phyloP scores from a whole-genome alignment of 2,113 vertebrate species.

The Picathartes gymnocephalus region DNA sequence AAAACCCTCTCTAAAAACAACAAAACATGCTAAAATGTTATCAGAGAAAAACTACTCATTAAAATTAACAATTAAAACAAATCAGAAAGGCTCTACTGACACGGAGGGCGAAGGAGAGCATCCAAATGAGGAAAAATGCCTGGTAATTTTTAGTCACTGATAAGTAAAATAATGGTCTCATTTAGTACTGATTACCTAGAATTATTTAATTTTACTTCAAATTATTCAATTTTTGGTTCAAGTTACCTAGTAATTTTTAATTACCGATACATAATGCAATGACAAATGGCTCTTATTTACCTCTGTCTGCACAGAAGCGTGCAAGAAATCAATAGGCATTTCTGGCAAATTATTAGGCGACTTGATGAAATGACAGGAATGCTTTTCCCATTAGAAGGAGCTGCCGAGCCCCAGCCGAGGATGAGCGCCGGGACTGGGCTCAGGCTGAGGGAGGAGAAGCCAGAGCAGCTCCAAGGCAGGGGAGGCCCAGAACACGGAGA shows the following conservation, averaged over 20 bases:
- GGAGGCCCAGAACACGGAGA: rapidly evolving
- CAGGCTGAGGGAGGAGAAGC: not conserved
- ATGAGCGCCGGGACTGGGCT: not conserved
- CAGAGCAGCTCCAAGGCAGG: not conserved
- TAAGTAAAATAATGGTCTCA: constrained; percentile 62
- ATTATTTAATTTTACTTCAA: constrained; percentile 60
- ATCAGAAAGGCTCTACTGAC: constrained; percentile 54
- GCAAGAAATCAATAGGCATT: constrained; percentile 59
- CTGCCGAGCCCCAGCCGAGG: not conserved
- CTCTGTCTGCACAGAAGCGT: constrained; percentile 37
- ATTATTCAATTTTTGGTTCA: constrained; percentile 61
- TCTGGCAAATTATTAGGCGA: constrained; percentile 26
- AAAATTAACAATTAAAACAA: constrained; percentile 73
- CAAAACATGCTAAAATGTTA: constrained; percentile 48
- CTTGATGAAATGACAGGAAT: constrained; percentile 22
- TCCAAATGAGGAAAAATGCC: constrained; percentile 28
- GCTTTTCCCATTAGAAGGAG: not conserved
- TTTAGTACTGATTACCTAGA: constrained; percentile 52
- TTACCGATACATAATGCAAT: constrained; percentile 50
- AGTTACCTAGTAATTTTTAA: constrained; percentile 70
- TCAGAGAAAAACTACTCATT: constrained; percentile 63
- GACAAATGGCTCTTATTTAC: constrained; percentile 67
- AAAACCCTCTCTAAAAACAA: constrained; percentile 46
- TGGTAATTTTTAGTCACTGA: constrained; percentile 66
- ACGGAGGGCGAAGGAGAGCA: constrained; percentile 20